Evolutionary conservation across 1,140 invertebrate genomes (phyloP).

Genomic region (Idris sp.): DNA sequence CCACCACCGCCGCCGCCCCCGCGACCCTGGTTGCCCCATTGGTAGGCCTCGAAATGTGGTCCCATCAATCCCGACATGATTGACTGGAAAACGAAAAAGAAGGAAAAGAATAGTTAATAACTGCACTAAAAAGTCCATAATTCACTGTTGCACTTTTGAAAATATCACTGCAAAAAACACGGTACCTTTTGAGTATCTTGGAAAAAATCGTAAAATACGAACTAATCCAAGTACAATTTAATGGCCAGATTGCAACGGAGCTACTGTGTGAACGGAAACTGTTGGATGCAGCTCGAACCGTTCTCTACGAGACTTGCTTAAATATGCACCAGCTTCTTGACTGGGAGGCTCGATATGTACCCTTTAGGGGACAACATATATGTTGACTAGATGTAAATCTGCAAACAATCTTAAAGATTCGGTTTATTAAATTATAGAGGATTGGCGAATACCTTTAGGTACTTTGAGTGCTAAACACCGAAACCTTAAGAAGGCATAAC

Average conservation of each 20-base stretch:
- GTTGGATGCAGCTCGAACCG: conserved; percentile 70
- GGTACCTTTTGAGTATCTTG: conserved; percentile 64
- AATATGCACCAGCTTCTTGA: conserved; percentile 65
- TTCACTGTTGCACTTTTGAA: too few relatives aligned
- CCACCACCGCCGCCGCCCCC: conserved; percentile 66
- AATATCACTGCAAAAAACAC: too few relatives aligned
- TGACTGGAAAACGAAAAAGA: conserved; percentile 27
- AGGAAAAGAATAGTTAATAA: too few relatives aligned
- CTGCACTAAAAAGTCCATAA: too few relatives aligned
- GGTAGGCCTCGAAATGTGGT: conserved; percentile 72
- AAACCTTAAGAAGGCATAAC: conserved; percentile 63
- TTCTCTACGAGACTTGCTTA: conserved; percentile 62
- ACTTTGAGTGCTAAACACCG: conserved; percentile 67
- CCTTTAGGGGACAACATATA: conserved; percentile 58
- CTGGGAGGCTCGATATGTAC: conserved; percentile 67
- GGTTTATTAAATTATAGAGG: conserved; percentile 74
- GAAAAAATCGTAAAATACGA: conserved; percentile 70
- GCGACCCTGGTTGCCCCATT: conserved; percentile 60
- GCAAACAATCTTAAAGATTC: conserved; percentile 74
- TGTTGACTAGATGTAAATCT: conserved; percentile 68
- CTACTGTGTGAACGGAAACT: too few relatives aligned
- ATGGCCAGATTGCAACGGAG: conserved; percentile 48
- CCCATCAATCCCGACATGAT: conserved; percentile 73
- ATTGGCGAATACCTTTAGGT: conserved; percentile 76
- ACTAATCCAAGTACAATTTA: conserved; percentile 70